Conservation (phyloP, 2,888 invertebrate genomes). For the Copidosoma aretas region DNA sequence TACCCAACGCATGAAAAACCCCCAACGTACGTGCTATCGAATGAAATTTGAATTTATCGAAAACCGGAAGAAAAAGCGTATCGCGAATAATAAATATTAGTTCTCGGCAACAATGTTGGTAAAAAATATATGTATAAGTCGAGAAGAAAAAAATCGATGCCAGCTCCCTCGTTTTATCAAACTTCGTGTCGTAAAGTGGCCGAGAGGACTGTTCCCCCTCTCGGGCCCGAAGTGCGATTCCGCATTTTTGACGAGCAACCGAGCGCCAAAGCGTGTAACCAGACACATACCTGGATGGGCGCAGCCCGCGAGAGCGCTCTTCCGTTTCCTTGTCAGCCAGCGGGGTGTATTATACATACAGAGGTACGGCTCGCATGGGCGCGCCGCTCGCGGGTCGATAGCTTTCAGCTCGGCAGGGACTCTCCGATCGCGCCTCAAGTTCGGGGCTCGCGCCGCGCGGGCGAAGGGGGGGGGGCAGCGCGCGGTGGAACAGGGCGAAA, state of each 20-base stretch:
- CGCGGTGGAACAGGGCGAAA: not conserved
- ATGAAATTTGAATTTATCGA: too few relatives aligned
- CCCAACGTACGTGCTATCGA: too few relatives aligned
- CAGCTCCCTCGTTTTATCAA: too few relatives aligned
- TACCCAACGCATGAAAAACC: too few relatives aligned
- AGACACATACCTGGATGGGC: slow-evolving; percentile 5
- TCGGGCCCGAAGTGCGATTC: slow-evolving; percentile 31
- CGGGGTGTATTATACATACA: too few relatives aligned
- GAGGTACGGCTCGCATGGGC: not conserved
- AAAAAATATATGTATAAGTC: too few relatives aligned
- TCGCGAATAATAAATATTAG: too few relatives aligned
- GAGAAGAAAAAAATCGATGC: too few relatives aligned
- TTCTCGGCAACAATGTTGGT: too few relatives aligned
- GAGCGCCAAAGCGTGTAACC: slow-evolving; percentile 41
- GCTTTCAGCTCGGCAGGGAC: slow-evolving; percentile 39
- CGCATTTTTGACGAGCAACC: slow-evolving; percentile 36
- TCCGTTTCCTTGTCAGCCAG: slow-evolving; percentile 30
- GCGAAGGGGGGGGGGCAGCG: slow-evolving; percentile 13
- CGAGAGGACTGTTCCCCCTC: too few relatives aligned
- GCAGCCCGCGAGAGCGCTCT: slow-evolving; percentile 35
- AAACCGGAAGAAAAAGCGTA: too few relatives aligned
- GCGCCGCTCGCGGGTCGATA: slow-evolving; percentile 31
- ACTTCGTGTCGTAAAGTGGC: too few relatives aligned
- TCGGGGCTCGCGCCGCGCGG: slow-evolving; percentile 27
- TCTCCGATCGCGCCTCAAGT: slow-evolving; percentile 34